Percentiles rank a stretch among this genome's conserved stretches.
phyloP scores from a whole-genome alignment of 2,888 invertebrate genomes.

The Eristalis arbustorum region DNA sequence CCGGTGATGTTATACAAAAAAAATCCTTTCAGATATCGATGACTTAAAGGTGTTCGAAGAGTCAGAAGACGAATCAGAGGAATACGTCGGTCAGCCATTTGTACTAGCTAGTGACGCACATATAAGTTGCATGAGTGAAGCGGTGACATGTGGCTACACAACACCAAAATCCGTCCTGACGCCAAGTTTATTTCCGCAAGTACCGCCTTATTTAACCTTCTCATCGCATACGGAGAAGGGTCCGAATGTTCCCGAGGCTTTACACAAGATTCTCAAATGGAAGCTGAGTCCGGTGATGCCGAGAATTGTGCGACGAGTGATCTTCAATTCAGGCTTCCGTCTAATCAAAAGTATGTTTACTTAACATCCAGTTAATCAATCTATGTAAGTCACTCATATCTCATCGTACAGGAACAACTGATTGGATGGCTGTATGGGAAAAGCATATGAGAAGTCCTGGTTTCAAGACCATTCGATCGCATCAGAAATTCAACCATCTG shows the following conservation, averaged over 20 bases:
- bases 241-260: constrained; percentile 84
- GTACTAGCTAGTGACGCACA: constrained; percentile 74
- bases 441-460: constrained; percentile 97
- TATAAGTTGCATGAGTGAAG: constrained; percentile 64
- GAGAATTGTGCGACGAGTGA: constrained; percentile 92
- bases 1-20: too few relatives aligned
- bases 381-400: neutral
- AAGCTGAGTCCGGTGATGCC: constrained; percentile 97
- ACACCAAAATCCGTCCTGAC: constrained; percentile 79
- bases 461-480: constrained; percentile 91
- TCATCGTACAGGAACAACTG: constrained; percentile 86
- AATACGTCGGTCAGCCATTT: constrained; percentile 77
- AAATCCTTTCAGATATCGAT: constrained; percentile 74
- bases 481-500: constrained; percentile 98
- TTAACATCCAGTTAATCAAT: neutral
- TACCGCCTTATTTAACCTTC: constrained; percentile 90
- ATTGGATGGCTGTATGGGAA: constrained; percentile 98
- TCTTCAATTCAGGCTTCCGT: constrained; percentile 92
- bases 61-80: constrained; percentile 76
- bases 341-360: constrained; percentile 89
- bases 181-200: constrained; percentile 86
- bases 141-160: constrained; percentile 72
- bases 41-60: constrained; percentile 77
- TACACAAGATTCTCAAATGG: constrained; percentile 94
- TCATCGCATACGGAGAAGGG: constrained; percentile 85